Base-by-base conservation (phyloP, 1,140 invertebrate genomes). In the Pseudomyrmex dendroicus region DNA sequence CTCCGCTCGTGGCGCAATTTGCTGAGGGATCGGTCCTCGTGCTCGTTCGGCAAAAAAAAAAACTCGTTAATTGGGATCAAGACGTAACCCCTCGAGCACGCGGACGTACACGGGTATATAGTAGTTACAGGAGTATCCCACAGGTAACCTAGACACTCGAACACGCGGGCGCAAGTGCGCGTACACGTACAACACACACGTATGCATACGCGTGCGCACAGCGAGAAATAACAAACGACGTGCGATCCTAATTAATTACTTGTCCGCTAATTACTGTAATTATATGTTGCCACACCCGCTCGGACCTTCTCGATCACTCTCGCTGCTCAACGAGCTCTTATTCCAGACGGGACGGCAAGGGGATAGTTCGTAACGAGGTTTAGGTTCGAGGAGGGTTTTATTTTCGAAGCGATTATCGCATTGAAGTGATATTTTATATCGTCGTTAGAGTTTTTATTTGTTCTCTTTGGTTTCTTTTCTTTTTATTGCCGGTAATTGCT, bases 181-280 rank as follows among this genome's bases (percentile, higher is more conserved):
- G 59, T 44, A 12, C 20, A 20, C 13, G 10, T 25, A 54, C 67
- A 57, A 67, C 52, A 61, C 52, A 61, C 54, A 57, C 76, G 13
- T 12, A 54, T 15, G 35, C 10, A 17, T n/a, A 56, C 50, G 67
- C 44, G 61, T 25, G 63, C 20, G 61, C 17, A 13, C 56, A 63
- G 13, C 70, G 67, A 90, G 88, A 91, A 91, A 89, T 92, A 92
- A 92, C 88, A 87, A 90, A 92, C 89, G 84, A 91, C 89, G 89
- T 92, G 91, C 90, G 74, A 92, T 91, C 83, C 86, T 92, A 92
- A 92, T 92, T 92, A 92, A 92, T 92, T 92, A 88, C 90, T 82
- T 88, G 83, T 86, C 68, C 83, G 84, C 86, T 91, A 90, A 91
- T 91, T 90, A 89, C 89, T 74, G 87, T 91, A 91, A 91, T 91